Base-by-base conservation (phyloP, 1,140 invertebrate genomes). In the Globodera rostochiensis region DNA sequence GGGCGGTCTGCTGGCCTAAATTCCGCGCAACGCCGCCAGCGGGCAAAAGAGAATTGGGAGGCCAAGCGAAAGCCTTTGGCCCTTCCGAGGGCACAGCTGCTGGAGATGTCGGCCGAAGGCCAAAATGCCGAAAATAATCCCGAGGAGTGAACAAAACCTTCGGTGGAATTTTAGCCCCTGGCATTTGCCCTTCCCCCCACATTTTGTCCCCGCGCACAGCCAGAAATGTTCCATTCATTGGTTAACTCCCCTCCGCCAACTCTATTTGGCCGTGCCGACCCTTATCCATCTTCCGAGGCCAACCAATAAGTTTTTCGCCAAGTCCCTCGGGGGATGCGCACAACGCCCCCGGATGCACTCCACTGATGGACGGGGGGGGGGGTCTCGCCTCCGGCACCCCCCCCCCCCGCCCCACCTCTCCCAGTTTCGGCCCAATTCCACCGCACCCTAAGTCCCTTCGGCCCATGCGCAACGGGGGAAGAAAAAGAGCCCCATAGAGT, bases 271-370 rank as follows among this genome's bases (percentile, higher is more conserved):
- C 9, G 57, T 60, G 57, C 57, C 57, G 15, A 15, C 57, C 57
- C 57, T 60, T 60, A 60, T 60, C 57, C 57, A 60, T 60, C 57
- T 60, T 60, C 57, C 57, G 57, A 13, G 57, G 57, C 9, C 11
- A 60, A 9, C n/a, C 69, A 71, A 71, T 71, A 71, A 71, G 69
- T 71, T 71, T 60, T 71, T 71, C 69, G 69, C n/a, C 69, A 71
- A 71, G 69, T 71, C 69, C 69, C 69, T 19, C 69, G n/a, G 69
- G 50, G 69, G 69, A 71, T 19, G 69, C 69, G 69, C 69, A 71
- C 57, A 60, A 60, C 57, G 57, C 9, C 57, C 25, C 11, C 57
- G 50, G 50, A 11, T 50, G 50, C 50, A 50, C 50, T 50, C 15
- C 57, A 15, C 57, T 15, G 25, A 36, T 64, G 69, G 69, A 47